phyloP scores from a whole-genome alignment of 2,113 vertebrate species.

The Bolborhynchus lineola region DNA sequence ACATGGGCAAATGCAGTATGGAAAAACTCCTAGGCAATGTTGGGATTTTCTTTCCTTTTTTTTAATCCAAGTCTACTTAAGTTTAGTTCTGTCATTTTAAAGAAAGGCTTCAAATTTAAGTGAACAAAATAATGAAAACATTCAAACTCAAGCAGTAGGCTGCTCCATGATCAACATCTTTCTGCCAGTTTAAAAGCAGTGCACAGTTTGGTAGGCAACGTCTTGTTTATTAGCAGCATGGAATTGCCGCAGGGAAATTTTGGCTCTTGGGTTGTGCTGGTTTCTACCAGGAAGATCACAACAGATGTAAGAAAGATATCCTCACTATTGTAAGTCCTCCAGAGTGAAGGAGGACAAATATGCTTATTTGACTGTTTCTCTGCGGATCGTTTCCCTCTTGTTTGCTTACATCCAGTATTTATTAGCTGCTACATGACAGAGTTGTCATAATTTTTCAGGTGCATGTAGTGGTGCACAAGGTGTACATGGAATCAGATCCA shows the following conservation, averaged over 20 bases:
- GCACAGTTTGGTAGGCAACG: neutral
- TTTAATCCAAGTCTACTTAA: neutral
- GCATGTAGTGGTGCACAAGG: fast-evolving
- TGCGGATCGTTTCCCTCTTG: neutral
- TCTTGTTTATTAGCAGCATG: neutral
- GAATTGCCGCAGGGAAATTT: neutral
- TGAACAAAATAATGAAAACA: neutral
- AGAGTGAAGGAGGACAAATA: neutral
- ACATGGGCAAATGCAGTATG: neutral
- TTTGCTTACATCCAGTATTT: neutral
- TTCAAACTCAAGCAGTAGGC: neutral
- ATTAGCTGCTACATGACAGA: neutral
- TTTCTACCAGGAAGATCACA: neutral
- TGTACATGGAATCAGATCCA: fast-evolving
- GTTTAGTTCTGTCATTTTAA: neutral
- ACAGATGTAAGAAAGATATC: neutral
- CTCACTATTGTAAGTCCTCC: neutral
- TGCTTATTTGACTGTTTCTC: neutral
- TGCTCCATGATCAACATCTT: neutral
- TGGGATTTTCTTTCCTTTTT: neutral
- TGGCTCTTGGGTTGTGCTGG: neutral
- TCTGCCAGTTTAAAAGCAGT: neutral
- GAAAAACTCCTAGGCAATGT: neutral
- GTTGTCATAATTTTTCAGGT: fast-evolving
- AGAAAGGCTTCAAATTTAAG: neutral